Evolutionary conservation across 2,113 vertebrate species (phyloP).

Genomic region (Microcebus lehilahytsara): DNA sequence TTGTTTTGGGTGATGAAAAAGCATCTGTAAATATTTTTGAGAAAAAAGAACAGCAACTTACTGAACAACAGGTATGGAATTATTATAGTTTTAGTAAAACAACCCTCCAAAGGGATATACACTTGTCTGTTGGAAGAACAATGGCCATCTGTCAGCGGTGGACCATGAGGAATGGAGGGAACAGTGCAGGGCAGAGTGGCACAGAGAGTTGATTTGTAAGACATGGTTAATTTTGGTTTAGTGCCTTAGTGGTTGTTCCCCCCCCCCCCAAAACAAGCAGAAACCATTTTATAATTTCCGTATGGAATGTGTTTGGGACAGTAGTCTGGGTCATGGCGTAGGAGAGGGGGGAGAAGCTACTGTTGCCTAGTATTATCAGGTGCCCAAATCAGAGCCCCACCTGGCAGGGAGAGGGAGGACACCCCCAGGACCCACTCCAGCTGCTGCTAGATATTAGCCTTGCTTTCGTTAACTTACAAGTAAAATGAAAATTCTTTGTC

Average conservation of each 20-base stretch:
- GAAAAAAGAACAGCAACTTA: neutral
- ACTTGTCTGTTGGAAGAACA: neutral
- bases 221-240: neutral
- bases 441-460: neutral
- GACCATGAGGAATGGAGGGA: too few species aligned
- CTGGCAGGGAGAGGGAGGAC: fast-evolving
- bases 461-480: neutral
- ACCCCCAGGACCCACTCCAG: fast-evolving
- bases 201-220: neutral
- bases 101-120: neutral
- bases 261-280: neutral
- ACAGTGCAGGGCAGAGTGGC: neutral
- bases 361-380: fast-evolving
- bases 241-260: too few species aligned
- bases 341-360: neutral
- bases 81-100: neutral
- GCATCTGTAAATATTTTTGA: neutral
- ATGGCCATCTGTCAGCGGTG: neutral
- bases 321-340: fast-evolving
- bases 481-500: too few species aligned
- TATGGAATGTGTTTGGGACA: neutral
- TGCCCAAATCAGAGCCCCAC: neutral
- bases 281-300: neutral
- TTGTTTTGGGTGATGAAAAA: neutral
- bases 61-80: neutral